Evolutionary conservation across 92 coral and sea anemone genomes (phyloP).

Genomic region (Umimayanthus chanpuru): DNA sequence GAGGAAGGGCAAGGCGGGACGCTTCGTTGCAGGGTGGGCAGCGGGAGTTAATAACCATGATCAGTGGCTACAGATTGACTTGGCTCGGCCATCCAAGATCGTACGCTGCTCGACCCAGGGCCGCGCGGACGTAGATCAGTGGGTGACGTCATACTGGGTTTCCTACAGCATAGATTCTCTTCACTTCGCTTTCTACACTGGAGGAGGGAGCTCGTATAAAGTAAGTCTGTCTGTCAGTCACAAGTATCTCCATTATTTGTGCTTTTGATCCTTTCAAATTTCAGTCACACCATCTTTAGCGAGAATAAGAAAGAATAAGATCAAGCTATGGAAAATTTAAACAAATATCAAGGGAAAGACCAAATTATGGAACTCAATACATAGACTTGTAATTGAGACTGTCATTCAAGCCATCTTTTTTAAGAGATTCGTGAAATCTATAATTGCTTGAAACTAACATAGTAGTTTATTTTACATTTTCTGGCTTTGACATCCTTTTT

Average conservation of each 20-base stretch:
- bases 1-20: conserved; percentile 14
- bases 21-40: conserved; percentile 39
- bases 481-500: too few relatives aligned
- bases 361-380: too few relatives aligned
- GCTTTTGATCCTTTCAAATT: conserved; percentile 46
- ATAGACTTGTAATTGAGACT: too few relatives aligned
- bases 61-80: conserved; percentile 39
- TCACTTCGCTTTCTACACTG: conserved; percentile 35
- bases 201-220: conserved; percentile 18
- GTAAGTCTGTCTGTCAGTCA: neutral
- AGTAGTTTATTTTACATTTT: too few relatives aligned
- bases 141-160: conserved; percentile 46
- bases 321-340: too few relatives aligned
- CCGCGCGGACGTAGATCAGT: conserved; percentile 29
- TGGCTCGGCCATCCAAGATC: conserved; percentile 27
- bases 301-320: too few relatives aligned
- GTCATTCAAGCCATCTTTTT: too few relatives aligned
- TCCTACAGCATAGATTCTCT: conserved; percentile 37
- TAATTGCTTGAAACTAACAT: too few relatives aligned
- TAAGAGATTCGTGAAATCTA: too few relatives aligned
- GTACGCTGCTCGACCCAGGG: conserved; percentile 45
- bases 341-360: too few relatives aligned
- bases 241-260: neutral
- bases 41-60: conserved; percentile 37
- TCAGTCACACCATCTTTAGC: neutral